phyloP scores from a whole-genome alignment of 2,797 vertebrate genomes.

The Ammospiza maritima region DNA sequence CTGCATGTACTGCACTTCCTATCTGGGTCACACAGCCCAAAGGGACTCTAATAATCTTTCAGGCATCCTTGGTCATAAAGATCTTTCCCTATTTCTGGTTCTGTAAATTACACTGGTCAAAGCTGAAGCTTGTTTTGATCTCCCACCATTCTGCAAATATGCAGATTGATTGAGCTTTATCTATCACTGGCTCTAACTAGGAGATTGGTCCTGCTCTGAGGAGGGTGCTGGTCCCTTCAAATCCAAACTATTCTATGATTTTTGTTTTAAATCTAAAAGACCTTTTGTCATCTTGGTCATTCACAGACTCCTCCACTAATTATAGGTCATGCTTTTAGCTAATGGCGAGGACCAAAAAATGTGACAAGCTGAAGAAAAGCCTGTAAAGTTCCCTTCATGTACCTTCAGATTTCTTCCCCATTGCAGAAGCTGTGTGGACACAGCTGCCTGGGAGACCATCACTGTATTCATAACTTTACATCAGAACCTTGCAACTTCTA shows the following conservation, averaged over 20 bases:
- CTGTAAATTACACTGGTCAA: constrained; percentile 1
- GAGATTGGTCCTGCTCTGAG: not conserved
- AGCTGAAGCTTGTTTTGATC: not conserved
- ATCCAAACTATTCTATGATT: not conserved
- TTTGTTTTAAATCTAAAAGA: not conserved
- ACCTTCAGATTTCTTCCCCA: not conserved
- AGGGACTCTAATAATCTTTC: not conserved
- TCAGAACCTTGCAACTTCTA: not conserved
- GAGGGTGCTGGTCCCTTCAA: not conserved
- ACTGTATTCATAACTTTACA: not conserved
- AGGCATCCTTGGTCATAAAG: not conserved
- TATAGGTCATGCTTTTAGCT: not conserved
- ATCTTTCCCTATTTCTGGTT: not conserved
- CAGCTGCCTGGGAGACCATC: not conserved
- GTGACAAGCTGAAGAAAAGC: not conserved
- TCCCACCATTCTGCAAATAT: not conserved
- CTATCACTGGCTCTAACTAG: not conserved
- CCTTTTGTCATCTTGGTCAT: not conserved
- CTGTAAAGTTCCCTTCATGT: not conserved
- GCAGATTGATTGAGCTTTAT: not conserved
- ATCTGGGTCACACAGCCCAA: constrained; percentile 9
- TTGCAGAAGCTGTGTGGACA: not conserved
- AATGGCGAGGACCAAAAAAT: not conserved
- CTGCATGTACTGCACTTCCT: not conserved
- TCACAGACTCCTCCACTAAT: not conserved